Evolutionary conservation across 2,797 vertebrate species (phyloP).

Genomic region (Cetoscarus ocellatus): DNA sequence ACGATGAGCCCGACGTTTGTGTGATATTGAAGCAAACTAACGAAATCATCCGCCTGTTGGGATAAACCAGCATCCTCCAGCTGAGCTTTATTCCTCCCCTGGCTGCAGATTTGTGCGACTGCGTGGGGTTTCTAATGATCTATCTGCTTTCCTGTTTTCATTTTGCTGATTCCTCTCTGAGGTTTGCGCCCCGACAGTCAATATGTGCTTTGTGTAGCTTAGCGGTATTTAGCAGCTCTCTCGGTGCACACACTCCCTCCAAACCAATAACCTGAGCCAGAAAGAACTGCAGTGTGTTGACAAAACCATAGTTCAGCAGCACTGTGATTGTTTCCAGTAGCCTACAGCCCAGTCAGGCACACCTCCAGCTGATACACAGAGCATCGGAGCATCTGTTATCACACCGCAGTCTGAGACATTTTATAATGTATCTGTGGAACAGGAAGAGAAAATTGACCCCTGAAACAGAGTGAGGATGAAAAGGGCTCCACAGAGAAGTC

Average conservation of each 20-base stretch:
- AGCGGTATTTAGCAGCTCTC: constrained; percentile 40
- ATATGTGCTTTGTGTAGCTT: constrained; percentile 48
- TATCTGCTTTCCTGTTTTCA: constrained; percentile 32
- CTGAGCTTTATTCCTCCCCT: constrained; percentile 12
- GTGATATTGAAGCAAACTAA: constrained; percentile 56
- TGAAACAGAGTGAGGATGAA: constrained; percentile 37
- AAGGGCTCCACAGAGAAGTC: constrained; percentile 11
- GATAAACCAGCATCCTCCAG: constrained; percentile 38
- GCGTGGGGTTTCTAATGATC: constrained; percentile 16
- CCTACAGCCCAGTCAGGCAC: constrained; percentile 20
- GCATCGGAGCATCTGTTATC: constrained; percentile 21
- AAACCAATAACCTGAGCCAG: constrained; percentile 28
- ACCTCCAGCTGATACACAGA: neutral
- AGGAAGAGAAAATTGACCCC: constrained; percentile 48
- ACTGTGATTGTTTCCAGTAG: constrained; percentile 29
- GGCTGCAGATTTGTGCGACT: constrained; percentile 20
- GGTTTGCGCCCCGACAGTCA: constrained; percentile 29
- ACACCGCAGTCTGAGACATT: constrained; percentile 13
- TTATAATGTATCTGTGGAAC: constrained; percentile 10
- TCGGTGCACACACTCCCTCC: constrained; percentile 9
- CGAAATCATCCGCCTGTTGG: constrained; percentile 47
- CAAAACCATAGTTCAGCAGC: constrained; percentile 22
- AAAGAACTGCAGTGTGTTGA: constrained; percentile 28
- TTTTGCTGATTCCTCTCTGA: constrained; percentile 25
- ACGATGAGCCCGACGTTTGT: constrained; percentile 47